These are phyloP conservation scores for Sebastes baramenuke DNA, from an alignment of 2,797 vertebrate genomes.

Conservation along the genomic window DNA sequence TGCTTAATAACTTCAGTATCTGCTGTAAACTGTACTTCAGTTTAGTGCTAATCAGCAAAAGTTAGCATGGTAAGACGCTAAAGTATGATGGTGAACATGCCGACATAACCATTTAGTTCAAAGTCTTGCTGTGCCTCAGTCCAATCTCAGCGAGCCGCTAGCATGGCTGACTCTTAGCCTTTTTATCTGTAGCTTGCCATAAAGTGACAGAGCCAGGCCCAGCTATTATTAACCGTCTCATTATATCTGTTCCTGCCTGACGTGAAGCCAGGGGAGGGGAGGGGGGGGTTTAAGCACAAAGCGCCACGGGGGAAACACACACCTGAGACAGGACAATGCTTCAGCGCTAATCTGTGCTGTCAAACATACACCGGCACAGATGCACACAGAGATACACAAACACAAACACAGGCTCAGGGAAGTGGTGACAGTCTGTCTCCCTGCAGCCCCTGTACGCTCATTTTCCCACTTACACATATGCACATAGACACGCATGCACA, in stretches of 20 bases:
- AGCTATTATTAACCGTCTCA: conserved; percentile 40
- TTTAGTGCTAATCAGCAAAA: not conserved
- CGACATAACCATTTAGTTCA: not conserved
- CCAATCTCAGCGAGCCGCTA: not conserved
- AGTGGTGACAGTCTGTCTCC: conserved; percentile 16
- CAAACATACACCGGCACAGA: conserved; percentile 37
- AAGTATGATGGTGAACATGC: no score
- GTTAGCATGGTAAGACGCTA: not conserved
- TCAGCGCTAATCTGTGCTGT: conserved; percentile 52
- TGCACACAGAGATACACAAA: conserved; percentile 23
- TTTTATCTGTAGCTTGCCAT: not conserved
- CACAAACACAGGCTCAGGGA: conserved; percentile 18
- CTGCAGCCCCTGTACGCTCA: not conserved
- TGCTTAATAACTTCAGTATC: not conserved
- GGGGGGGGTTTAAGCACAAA: conserved; percentile 34
- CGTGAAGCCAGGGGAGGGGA: not conserved
- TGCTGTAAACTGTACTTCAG: not conserved
- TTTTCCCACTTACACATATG: conserved; percentile 25
- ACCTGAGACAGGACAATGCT: conserved; percentile 53
- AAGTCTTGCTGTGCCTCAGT: not conserved
- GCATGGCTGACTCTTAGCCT: not conserved
- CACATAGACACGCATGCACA: not conserved
- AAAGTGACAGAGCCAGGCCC: not conserved
- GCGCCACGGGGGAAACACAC: conserved; percentile 44
- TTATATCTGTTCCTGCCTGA: conserved; percentile 53